Base-by-base conservation (phyloP, 2,113 vertebrate genomes). In the Pangasianodon gigas region DNA sequence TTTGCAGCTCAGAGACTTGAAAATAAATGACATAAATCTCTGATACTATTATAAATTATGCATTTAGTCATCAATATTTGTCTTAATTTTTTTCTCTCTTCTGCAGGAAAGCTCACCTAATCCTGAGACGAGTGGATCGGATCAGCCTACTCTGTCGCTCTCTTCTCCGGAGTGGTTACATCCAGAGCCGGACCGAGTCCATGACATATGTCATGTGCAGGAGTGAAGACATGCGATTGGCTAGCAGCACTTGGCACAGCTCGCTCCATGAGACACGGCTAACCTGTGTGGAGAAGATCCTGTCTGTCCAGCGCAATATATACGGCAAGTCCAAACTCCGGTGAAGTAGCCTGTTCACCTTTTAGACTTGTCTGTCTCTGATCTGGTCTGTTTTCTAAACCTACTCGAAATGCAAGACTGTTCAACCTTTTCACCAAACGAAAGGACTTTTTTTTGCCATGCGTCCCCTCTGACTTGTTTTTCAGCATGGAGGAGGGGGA, bases 271-370 rank as follows among this genome's bases (percentile, higher is more conserved):
- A 99, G 94, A 98, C 96, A 91, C 97, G 96, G 93, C 95, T 98
- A 37, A 95, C 96, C 1, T 99, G 98, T 3, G 96, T 97, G 93
- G 98, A 99, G 94, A 99, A 98, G 94, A 97, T 99, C 94, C 96
- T 99, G 92, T 97, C 98, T 85, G 97, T 99, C 93, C 97, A 98
- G 94, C 97, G 98, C 84, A 99, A 99, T 95, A 99, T 95, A 67
- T 99, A 99, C 8, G 97, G 98, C 92, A 98, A 97, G 90, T 97
- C 97, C 91, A 99, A 99, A 95, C 97, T 98, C 93, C 97, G 98
- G 96, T 99, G 98, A 99, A 97, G 95, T 84, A 32, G 32, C 84
- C 81, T 46, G 75, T 71, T 81, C 52, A 32, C 44, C 58, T 60
- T 80, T 54, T 11, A 44, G 54, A 89, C 88, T 85, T 11, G 7